A percentile compares a stretch with the other conserved stretches of the same genome.
phyloP scores from a whole-genome alignment of 1,140 invertebrate species.

The Philopotamus ludificatus region DNA sequence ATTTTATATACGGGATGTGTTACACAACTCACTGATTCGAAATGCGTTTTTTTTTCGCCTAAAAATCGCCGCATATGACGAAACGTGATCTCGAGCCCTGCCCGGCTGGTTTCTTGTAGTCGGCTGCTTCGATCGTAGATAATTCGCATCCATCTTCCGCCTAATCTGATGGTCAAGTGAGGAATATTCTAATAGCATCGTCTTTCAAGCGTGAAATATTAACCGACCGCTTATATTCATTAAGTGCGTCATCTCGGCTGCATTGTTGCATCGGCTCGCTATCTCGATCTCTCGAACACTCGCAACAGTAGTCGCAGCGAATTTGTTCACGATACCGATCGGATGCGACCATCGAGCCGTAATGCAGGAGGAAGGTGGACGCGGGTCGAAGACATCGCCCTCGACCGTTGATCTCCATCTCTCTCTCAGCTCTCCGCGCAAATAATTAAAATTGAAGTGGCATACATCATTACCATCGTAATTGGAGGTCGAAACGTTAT shows the following conservation, averaged over 20 bases:
- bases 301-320: slow-evolving; percentile 30
- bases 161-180: neutral
- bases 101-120: neutral
- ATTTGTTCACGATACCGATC: slow-evolving; percentile 37
- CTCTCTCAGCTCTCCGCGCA: no score
- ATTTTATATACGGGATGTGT: slow-evolving; percentile 3
- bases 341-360: slow-evolving; percentile 28
- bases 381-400: neutral
- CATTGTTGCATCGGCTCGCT: slow-evolving; percentile 23
- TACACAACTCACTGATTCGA: neutral
- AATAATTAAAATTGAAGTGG: no score
- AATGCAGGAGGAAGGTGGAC: neutral
- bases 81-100: no score
- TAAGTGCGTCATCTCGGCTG: slow-evolving; percentile 20
- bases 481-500: slow-evolving; percentile 7
- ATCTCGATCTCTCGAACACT: slow-evolving; percentile 14
- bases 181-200: neutral
- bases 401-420: no score
- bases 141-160: neutral
- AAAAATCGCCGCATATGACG: no score
- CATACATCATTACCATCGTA: slow-evolving; percentile 7
- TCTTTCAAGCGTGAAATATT: neutral
- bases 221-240: neutral
- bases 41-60: neutral
- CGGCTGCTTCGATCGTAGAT: neutral